Conservation (phyloP, 2,113 vertebrate genomes). For the Leucosticte australis region DNA sequence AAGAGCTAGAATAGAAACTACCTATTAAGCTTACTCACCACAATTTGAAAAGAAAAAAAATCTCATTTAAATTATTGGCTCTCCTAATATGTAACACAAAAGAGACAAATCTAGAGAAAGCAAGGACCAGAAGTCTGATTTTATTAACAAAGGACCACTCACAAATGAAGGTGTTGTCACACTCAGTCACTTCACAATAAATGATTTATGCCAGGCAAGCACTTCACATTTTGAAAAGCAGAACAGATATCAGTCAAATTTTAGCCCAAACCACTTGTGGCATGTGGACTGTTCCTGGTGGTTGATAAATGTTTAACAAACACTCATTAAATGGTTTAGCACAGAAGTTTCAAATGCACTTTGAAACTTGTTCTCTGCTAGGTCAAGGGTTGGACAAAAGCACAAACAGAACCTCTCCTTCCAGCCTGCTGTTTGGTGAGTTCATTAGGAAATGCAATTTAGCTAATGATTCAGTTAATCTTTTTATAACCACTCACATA, state of each 20-base stretch:
- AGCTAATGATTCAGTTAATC: constrained; percentile 1
- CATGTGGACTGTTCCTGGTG: background rate
- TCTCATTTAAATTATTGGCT: background rate
- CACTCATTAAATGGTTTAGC: background rate
- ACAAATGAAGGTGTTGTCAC: background rate
- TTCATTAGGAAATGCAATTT: background rate
- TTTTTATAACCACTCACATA: background rate
- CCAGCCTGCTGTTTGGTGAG: background rate
- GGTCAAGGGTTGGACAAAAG: background rate
- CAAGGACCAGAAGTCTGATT: background rate
- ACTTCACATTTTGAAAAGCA: background rate
- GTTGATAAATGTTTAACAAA: background rate
- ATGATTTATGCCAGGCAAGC: background rate
- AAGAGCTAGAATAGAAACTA: background rate
- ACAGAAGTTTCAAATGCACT: background rate
- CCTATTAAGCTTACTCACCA: background rate
- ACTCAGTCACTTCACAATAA: background rate
- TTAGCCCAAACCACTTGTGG: background rate
- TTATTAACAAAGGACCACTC: background rate
- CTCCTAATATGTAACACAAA: background rate
- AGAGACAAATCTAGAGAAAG: background rate
- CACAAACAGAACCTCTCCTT: background rate
- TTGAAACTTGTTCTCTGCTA: background rate
- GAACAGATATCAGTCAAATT: background rate
- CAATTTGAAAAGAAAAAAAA: background rate